Percentiles rank a stretch among this genome's conserved stretches.
Conservation (phyloP, 2,888 invertebrate genomes). For the Noctua comes region DNA sequence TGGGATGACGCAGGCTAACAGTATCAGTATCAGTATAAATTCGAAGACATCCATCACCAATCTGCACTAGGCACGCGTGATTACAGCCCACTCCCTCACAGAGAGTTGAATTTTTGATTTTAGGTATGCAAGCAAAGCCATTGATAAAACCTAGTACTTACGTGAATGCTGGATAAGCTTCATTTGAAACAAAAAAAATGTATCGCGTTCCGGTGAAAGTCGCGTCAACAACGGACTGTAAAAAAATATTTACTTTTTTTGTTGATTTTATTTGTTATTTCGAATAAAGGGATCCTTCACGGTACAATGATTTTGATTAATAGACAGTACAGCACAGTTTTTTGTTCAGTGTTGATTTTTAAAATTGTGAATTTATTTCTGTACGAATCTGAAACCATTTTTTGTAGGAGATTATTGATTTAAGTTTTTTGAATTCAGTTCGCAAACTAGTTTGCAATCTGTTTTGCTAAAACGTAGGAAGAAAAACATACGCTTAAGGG, state of each 20-base stretch:
- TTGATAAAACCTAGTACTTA: background rate
- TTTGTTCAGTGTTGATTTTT: background rate
- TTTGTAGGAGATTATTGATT: background rate
- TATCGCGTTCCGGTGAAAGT: background rate
- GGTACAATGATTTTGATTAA: conserved; percentile 26
- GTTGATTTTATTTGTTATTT: conserved; percentile 10
- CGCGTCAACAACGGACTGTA: conserved; percentile 12
- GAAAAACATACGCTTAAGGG: background rate
- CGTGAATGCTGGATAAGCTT: background rate
- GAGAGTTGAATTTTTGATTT: background rate
- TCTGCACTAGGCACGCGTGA: too few species aligned
- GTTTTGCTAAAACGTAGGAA: background rate
- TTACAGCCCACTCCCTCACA: background rate
- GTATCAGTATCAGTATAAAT: background rate
- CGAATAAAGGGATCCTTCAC: conserved; percentile 22
- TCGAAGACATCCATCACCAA: background rate
- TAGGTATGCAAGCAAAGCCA: background rate
- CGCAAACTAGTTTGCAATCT: background rate
- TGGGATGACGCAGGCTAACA: too few species aligned
- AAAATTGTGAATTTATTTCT: background rate
- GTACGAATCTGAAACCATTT: background rate
- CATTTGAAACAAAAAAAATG: background rate
- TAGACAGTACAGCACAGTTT: conserved; percentile 11
- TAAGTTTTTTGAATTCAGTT: background rate
- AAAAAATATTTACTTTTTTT: conserved; percentile 20